Evolutionary conservation across 2,888 invertebrate genomes (phyloP), one percentile per base, ranked within the genome.

Genomic region (Phasia obesa): DNA sequence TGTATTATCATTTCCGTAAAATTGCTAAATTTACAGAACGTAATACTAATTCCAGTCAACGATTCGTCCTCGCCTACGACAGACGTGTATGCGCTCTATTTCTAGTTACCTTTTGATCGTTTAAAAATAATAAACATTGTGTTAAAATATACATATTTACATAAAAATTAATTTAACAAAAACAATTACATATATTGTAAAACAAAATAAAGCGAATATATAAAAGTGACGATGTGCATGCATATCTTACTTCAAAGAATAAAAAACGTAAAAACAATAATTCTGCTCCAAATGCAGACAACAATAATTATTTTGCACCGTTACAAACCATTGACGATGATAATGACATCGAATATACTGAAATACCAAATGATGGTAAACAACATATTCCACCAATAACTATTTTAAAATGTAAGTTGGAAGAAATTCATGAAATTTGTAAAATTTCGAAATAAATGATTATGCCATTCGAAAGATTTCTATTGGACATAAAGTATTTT

Each of bases 401-500:
- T 31, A 31, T 31, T 3, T 31, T 31, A 31, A 21, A 55, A 55
- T 55, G 55, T 23, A 55, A 55, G 17, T 15, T 27, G 15, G 27
- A 27, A 55, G 55, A 27, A 55, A 55, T 55, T n/a, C 55, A 27
- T 27, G 55, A 55, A 27, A 27, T 27, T 55, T 55, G 55, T 27
- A 15, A n/a, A n/a, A 55, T 25, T 55, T 25, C 27, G 2, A 55
- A 55, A 55, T 55, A 55, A 27, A 15, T 27, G 55, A 25, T 27
- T 55, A 27, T 55, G 15, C 27, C 17, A 27, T 49, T 19, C 47
- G 64, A 27, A 64, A 64, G 49, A 49, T 64, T 19, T 64, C 64
- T 19, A 64, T 64, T 31, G 64, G 64, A 31, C 27, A 49, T 19
- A 64, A 64, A 64, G 2, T 64, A 23, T 64, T 64, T 19, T 64